Evolutionary conservation across 2,113 vertebrate genomes (phyloP).

Genomic region (Vidua macroura): DNA sequence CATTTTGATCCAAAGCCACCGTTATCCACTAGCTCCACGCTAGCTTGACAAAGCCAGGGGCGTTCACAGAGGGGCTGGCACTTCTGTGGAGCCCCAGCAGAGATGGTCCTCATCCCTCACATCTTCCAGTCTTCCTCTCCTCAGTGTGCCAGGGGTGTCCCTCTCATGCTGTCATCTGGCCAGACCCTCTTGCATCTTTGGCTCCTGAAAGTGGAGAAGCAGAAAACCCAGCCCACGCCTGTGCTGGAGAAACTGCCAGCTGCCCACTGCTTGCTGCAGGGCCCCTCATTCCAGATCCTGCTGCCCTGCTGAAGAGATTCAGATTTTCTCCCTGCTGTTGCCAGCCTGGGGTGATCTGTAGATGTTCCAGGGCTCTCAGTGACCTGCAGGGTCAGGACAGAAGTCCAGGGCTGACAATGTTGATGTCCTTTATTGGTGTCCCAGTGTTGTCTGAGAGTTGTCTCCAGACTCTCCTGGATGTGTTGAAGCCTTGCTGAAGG

Average conservation of each 20-base stretch:
- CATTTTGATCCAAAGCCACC: neutral
- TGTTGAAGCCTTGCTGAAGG: neutral
- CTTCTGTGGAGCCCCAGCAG: neutral
- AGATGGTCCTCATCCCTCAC: neutral
- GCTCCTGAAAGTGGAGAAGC: neutral
- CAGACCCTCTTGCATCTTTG: neutral
- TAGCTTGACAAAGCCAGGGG: neutral
- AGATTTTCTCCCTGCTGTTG: neutral
- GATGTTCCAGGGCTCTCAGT: neutral
- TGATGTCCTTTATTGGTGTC: neutral
- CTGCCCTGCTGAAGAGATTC: neutral
- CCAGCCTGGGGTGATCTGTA: accelerated
- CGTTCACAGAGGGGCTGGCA: neutral
- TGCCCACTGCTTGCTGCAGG: neutral
- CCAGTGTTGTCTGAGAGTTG: no score
- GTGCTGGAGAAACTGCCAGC: neutral
- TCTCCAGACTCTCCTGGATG: neutral
- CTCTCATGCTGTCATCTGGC: neutral
- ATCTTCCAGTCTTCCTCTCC: neutral
- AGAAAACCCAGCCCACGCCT: neutral
- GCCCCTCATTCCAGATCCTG: neutral
- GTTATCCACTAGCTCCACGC: neutral
- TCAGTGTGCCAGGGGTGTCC: neutral
- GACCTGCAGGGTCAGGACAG: neutral
- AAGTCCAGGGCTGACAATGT: accelerated